Evolutionary conservation across 2,888 invertebrate genomes (phyloP), one percentile per base, ranked within the genome.

Genomic region (Limnephilus rhombicus): DNA sequence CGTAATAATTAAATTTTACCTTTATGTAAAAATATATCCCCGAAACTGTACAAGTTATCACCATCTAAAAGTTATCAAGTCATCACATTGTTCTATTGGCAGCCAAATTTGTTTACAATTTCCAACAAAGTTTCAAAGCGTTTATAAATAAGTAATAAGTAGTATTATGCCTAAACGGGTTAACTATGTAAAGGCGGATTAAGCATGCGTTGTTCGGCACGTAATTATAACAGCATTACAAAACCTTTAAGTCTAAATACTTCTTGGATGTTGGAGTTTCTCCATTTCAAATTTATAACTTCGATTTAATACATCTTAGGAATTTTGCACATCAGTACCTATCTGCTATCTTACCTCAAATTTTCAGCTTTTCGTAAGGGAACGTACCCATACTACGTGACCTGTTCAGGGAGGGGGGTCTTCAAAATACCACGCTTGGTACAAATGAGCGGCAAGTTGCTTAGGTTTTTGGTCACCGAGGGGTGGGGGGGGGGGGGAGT

Each of bases 221-320:
- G 83, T 83, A 37, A 83, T 83, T 34, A 37, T 31, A 34, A 83
- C 24, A 18, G 7, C 11, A 83, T 34, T 34, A 83, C 18, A 31
- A 18, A 31, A 83, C 83, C 83, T 83, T 15, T 34, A 31, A 83
- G 83, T 31, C 34, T 83, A 34, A 83, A 83, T 83, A 83, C 37
- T 83, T 34, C 34, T 18, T 83, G 34, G 83, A 34, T 34, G 12
- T 18, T 83, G 37, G 37, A 83, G 34, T 34, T 34, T 13, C 83
- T 18, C 37, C 83, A 37, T 83, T 83, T 83, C 37, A 83, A 83
- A 34, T 83, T 83, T 83, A 83, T 83, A 83, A 83, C 83, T 82
- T 12, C 15, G 83, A 34, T 15, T 83, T 82, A 82, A 82, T 34
- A 34, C 34, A 31, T 82, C 82, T 82, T 37, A 68, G 68, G 68